A percentile compares a stretch with the other conserved stretches of the same genome.
These are phyloP conservation scores for Hartigia nigra DNA, from an alignment of 2,888 invertebrate species.

Conservation along the genomic window DNA sequence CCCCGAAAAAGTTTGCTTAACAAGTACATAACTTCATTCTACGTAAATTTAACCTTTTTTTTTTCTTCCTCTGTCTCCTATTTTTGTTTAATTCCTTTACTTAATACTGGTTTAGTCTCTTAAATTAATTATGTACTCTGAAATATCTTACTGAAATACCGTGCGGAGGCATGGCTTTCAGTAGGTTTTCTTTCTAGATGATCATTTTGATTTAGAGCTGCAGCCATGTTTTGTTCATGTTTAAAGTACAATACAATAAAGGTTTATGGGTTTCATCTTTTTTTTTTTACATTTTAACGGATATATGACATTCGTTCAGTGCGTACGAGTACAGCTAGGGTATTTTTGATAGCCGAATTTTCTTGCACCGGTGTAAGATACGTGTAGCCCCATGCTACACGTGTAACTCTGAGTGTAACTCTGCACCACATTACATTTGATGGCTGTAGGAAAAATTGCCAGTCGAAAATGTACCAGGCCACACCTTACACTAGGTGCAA, in stretches of 20 bases:
- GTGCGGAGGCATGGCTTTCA: constrained; percentile 7
- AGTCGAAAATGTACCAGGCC: background rate
- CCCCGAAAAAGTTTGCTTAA: background rate
- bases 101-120: constrained; percentile 35
- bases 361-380: background rate
- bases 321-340: background rate
- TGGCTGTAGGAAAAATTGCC: background rate
- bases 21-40: background rate
- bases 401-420: background rate
- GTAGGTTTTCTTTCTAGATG: constrained; percentile 24
- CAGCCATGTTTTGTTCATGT: constrained; percentile 35
- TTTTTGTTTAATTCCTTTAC: constrained; percentile 17
- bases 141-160: constrained; percentile 1
- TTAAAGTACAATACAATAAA: constrained; percentile 7
- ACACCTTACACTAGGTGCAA: background rate
- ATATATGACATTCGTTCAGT: background rate
- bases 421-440: background rate
- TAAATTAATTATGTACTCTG: constrained; percentile 12
- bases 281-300: background rate
- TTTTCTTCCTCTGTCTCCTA: constrained; percentile 2
- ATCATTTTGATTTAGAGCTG: constrained; percentile 53
- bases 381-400: background rate
- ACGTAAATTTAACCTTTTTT: background rate
- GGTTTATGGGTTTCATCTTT: background rate
- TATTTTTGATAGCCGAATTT: background rate